Evolutionary conservation across 2,888 invertebrate genomes (phyloP).

Genomic region (Branchinecta sandiegonensis): DNA sequence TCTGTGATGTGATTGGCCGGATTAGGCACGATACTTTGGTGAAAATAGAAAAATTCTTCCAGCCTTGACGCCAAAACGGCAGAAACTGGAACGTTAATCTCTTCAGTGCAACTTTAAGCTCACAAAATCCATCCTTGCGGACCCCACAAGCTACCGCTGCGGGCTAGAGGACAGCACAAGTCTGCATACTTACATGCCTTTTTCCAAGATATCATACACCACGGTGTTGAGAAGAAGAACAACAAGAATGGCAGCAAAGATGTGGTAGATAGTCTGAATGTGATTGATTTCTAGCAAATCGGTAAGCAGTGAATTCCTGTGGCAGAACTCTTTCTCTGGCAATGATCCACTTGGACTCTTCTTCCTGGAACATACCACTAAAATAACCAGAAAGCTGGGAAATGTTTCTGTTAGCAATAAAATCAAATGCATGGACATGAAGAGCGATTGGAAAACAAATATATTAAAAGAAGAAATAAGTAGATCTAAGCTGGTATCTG

Average conservation of each 20-base stretch:
- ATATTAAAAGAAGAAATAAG: no score
- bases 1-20: no score
- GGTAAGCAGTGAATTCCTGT: constrained; percentile 62
- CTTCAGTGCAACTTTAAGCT: no score
- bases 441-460: no score
- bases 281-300: constrained; percentile 61
- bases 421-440: no score
- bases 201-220: constrained; percentile 54
- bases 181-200: constrained; percentile 52
- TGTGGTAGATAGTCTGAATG: constrained; percentile 67
- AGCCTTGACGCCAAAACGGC: no score
- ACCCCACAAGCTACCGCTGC: constrained; percentile 25
- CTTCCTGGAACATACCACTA: constrained; percentile 24
- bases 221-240: constrained; percentile 55
- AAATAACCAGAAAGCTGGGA: neutral
- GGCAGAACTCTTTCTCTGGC: constrained; percentile 50
- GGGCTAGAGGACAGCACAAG: neutral
- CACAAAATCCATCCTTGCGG: no score
- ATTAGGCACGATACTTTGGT: no score
- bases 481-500: no score
- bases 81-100: no score
- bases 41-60: no score
- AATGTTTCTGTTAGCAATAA: no score
- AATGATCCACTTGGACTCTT: constrained; percentile 31
- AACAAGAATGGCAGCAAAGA: constrained; percentile 61